Evolutionary conservation across 2,113 vertebrate species (phyloP), one percentile per base, ranked within the genome.

Genomic region (Nannospalax galili): DNA sequence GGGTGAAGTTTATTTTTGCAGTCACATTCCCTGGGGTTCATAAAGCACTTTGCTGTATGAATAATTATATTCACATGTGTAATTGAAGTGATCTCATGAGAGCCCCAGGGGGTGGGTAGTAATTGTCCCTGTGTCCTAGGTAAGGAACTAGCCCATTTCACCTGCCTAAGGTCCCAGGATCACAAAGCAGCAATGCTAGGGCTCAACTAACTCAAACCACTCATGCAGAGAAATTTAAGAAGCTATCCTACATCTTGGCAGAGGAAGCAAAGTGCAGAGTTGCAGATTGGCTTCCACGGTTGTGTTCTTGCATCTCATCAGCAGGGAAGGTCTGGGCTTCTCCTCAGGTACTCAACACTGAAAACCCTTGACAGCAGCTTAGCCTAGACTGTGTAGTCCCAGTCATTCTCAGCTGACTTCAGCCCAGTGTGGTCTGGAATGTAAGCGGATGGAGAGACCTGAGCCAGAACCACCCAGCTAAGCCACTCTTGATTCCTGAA

Each of bases 51-150:
- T 69, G 67, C 37, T 95, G 22, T 72, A 78, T 16, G 12, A 93
- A 92, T 45, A 91, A 77, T 74, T 72, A 67, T 7, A 80, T 74
- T 93, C 37, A 0, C 40, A 40, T 30, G 45, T 64, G 62, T 82
- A 85, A 92, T 12, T 88, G 85, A 96, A 90, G 1, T 69, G 72
- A 90, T 93, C 75, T 64, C 86, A 77, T 56, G 35, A 3, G 69
- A 92, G 40, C 60, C 81, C 91, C 62, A 67, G 58, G 80, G 80
- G 69, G 79, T 58, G 14, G 10, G 30, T 81, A 69, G 88, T 77
- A 84, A 80, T 80, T 60, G 77, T 48, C 24, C 65, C 42, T 5
- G 4, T 58, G n/a, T 92, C 52, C 77, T 65, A 77, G 16, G 45
- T 48, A 56, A 79, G 72, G 35, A 84, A 77, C 90, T 90, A 84